Base-by-base conservation (phyloP, 2,113 vertebrate genomes). In the Monopterus albus region DNA sequence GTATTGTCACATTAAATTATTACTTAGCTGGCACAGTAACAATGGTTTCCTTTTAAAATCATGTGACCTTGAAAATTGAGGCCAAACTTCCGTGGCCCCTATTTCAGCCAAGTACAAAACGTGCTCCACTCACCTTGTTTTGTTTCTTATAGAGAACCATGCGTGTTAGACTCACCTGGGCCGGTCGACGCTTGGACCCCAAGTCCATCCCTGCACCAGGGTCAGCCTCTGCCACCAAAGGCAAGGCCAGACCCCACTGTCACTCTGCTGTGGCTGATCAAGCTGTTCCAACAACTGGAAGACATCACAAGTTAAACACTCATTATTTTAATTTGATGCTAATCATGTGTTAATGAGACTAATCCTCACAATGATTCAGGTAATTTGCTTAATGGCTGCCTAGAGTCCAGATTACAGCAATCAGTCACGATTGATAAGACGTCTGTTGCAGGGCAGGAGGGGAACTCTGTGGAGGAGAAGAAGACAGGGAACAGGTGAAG, bases 241-340 rank as follows among this genome's bases (percentile, higher is more conserved):
- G 11, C n/a, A n/a, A n/a, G n/a, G n/a, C n/a, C 36, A 6, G 60
- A 33, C 49, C 63, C 66, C 90, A 83, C 89, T 75, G 86, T 90
- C 93, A 94, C 93, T 92, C 93, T 93, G 93, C 94, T 93, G 94
- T 94, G 95, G 92, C 94, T 95, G 94, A 96, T 98, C 97, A 97
- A 99, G 96, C 96, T 98, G 95, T 96, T 98, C 95, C 95, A 97
- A 97, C 97, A 99, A 98, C 96, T 98, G 97, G 97, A 99, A 98
- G 96, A 98, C 96, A 98, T 98, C 96, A 96, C 93, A 98, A 98
- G 96, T 98, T 97, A 98, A 98, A 97, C 95, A 97, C 96, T 98
- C 97, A 97, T 99, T 99, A 98, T 97, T 97, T 97, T 99, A 99
- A 99, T 99, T 98, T 95, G 96, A 99, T 98, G 96, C 97, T 99